These are phyloP conservation scores for Melanotus villosus DNA, from an alignment of 2,888 invertebrate genomes.

Conservation along the genomic window DNA sequence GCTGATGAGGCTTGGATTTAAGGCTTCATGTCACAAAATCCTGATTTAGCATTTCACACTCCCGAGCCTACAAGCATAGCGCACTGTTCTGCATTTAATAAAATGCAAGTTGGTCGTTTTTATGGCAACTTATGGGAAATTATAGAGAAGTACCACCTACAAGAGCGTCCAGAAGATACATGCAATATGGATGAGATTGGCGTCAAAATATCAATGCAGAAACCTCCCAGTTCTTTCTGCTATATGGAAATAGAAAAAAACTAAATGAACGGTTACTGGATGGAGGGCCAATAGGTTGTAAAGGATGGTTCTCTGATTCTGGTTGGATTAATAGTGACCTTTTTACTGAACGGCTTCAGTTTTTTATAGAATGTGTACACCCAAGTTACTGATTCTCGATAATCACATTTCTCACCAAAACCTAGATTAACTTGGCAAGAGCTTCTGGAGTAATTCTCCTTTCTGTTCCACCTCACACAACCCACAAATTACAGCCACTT, in stretches of 20 bases:
- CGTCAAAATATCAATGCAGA: not conserved
- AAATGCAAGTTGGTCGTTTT: too few species aligned
- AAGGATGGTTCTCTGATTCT: not conserved
- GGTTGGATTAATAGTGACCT: not conserved
- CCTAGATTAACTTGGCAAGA: slow-evolving; percentile 27
- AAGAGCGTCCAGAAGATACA: slow-evolving; percentile 6
- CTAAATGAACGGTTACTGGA: too few species aligned
- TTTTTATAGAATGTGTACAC: slow-evolving; percentile 4
- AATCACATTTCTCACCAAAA: slow-evolving; percentile 25
- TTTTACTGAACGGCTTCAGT: not conserved
- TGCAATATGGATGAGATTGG: slow-evolving; percentile 2
- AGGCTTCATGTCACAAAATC: too few species aligned
- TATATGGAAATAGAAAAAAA: slow-evolving; percentile 14
- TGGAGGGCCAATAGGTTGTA: too few species aligned
- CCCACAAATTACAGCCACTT: slow-evolving; percentile 10
- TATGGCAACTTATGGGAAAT: slow-evolving; percentile 50
- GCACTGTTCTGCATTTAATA: too few species aligned
- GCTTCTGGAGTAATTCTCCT: not conserved
- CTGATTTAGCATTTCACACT: too few species aligned
- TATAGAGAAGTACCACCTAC: not conserved
- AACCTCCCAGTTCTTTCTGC: not conserved
- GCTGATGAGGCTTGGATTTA: too few species aligned
- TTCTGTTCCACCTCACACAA: slow-evolving; percentile 5
- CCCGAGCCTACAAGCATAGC: too few species aligned
- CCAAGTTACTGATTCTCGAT: slow-evolving; percentile 10